Evolutionary conservation across 2,113 vertebrate species (phyloP).

Genomic region (Trochalopteron elliotii): DNA sequence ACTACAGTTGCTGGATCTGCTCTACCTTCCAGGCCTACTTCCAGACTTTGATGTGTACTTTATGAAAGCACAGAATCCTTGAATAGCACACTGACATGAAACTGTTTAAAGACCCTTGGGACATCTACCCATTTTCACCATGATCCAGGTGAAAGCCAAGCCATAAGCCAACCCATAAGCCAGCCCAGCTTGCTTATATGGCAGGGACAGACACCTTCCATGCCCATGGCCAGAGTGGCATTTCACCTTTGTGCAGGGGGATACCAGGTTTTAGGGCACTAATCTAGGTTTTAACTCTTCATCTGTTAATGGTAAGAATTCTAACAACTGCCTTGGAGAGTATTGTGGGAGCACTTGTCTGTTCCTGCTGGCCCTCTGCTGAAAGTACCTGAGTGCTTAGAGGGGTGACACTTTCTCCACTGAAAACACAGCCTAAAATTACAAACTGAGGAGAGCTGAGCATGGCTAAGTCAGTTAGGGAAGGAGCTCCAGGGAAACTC

Average conservation of each 20-base stretch:
- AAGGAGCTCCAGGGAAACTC: not conserved
- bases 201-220: not conserved
- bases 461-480: not conserved
- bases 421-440: not conserved
- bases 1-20: not conserved
- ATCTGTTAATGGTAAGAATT: not conserved
- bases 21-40: not conserved
- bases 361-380: not conserved
- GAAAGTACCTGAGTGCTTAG: not conserved
- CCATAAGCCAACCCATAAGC: too few species aligned
- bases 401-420: not conserved
- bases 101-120: not conserved
- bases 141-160: not conserved
- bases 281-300: not conserved
- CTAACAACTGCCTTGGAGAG: not conserved
- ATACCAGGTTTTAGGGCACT: not conserved
- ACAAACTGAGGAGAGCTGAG: not conserved
- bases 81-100: accelerated
- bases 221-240: accelerated
- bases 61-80: not conserved
- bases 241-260: not conserved
- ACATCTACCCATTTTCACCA: not conserved
- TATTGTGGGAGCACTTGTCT: not conserved
- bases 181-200: not conserved
- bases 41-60: not conserved